These are phyloP conservation scores for Micropterix aruncella DNA, from an alignment of 2,888 invertebrate species.

Conservation along the genomic window DNA sequence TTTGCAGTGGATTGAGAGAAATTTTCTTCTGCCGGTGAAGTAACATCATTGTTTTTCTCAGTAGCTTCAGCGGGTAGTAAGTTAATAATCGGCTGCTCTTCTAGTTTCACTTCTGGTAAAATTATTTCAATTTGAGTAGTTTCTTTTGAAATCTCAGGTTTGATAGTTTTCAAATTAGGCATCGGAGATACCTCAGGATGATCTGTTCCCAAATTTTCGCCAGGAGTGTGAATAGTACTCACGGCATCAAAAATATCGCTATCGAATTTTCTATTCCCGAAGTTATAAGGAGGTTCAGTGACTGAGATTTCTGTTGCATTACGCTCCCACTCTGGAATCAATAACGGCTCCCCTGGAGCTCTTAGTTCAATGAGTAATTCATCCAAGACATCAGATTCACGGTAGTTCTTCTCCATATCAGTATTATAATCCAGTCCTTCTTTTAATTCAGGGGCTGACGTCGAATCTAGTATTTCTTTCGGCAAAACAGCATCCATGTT, in stretches of 20 bases:
- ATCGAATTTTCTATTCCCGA: too few relatives aligned
- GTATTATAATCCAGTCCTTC: neutral
- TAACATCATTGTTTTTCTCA: too few relatives aligned
- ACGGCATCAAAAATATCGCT: too few relatives aligned
- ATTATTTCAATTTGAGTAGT: neutral
- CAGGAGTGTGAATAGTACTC: too few relatives aligned
- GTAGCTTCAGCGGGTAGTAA: too few relatives aligned
- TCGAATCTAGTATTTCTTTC: constrained; percentile 23
- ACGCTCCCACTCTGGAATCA: constrained; percentile 11
- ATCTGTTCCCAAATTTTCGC: neutral
- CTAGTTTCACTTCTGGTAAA: neutral
- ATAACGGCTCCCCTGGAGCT: constrained; percentile 10
- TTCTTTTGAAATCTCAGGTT: neutral
- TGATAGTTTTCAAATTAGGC: neutral
- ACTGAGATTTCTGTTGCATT: constrained; percentile 5
- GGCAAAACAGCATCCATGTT: constrained; percentile 29
- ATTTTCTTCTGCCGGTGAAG: too few relatives aligned
- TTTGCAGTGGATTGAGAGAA: too few relatives aligned
- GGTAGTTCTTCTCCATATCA: constrained; percentile 5
- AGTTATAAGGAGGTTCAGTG: too few relatives aligned
- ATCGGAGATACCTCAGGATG: neutral
- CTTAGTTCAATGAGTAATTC: constrained; percentile 7
- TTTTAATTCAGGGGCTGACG: constrained; percentile 15
- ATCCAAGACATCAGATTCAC: constrained; percentile 4
- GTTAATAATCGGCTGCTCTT: too few relatives aligned